A percentile compares a stretch with the other conserved stretches of the same genome.
Conservation (phyloP, 2,113 vertebrate genomes). For the Hippocampus mohnikei region DNA sequence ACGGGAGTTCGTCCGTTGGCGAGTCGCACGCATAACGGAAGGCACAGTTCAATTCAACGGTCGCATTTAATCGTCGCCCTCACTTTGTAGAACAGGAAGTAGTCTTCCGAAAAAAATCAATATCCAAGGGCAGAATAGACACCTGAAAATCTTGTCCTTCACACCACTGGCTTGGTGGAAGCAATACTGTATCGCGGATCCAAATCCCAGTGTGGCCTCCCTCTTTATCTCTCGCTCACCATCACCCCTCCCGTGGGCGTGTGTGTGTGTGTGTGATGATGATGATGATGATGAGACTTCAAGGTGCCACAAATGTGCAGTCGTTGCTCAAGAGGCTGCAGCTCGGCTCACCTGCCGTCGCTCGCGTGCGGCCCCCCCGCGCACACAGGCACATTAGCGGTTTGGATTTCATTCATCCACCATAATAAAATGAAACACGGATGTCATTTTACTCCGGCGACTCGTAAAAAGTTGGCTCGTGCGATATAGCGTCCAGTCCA, state of each 20-base stretch:
- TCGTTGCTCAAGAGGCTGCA: constrained; percentile 63
- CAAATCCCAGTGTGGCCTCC: constrained; percentile 47
- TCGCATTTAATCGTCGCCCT: too few relatives aligned
- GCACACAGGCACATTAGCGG: constrained; percentile 13
- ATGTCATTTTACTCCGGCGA: constrained; percentile 43
- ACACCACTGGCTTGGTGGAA: not conserved
- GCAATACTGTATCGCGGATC: constrained; percentile 57
- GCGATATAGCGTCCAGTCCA: constrained; percentile 33
- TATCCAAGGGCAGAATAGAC: not conserved
- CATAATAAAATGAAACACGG: constrained; percentile 56
- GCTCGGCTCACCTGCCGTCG: constrained; percentile 26
- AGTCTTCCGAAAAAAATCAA: too few relatives aligned
- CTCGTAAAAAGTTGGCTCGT: constrained; percentile 23
- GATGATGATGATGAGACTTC: constrained; percentile 44
- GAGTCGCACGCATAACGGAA: too few relatives aligned
- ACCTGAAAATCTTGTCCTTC: constrained; percentile 15
- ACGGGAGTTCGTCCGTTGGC: too few relatives aligned
- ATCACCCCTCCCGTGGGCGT: not conserved
- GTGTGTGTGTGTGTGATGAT: not conserved
- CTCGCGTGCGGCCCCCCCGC: constrained; percentile 29
- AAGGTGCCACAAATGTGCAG: constrained; percentile 66
- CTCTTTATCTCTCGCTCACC: not conserved
- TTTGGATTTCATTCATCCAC: constrained; percentile 46
- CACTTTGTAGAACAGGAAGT: too few relatives aligned
- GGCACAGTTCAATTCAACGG: too few relatives aligned